Base-by-base conservation (phyloP, 2,888 invertebrate species). In the Drosophila engyochracea region DNA sequence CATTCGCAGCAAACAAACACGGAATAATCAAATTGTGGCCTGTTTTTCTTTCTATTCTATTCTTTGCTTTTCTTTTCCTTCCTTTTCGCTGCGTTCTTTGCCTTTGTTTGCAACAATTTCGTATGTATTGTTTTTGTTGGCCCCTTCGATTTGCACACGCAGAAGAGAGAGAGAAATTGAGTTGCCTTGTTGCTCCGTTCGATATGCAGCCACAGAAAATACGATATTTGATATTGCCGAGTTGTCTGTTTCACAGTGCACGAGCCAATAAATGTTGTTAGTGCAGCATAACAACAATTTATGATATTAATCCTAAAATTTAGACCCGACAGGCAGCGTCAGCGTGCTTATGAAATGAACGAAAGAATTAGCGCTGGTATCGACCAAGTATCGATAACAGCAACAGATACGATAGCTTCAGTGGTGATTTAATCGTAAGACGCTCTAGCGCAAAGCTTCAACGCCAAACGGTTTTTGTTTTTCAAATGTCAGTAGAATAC, bases 341-440 rank as follows among this genome's bases (percentile, higher is more conserved):
- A 80, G 77, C 79, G 73, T 79, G 77, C 79, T 66, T 69, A 60
- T 60, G 53, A 73, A 79, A 66, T 77, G 41, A 72, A 47, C 28
- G 52, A 77, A 55, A 62, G 77, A 76, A 55, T 64, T 35, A 51
- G 37, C 37, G 6, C 0, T n/a, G 14, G 1, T 54, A 64, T 58
- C 69, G 77, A 65, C 77, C 14, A 4, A 28, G 19, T 49, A 60
- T 72, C 67, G 61, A 33, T 58, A 30, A n/a, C 25, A 33, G 4
- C 30, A 54, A 62, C 35, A 47, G 4, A n/a, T 31, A 6, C 28
- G 53, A 63, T 55, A 47, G 2, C 14, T n/a, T 68, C 14, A 47
- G 67, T 4, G 67, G 5, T 33, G 37, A 19, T 59, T 19, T 37
- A 16, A 25, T 22, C 30, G 37, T 6, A 16, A 14, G 30, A 35